These are phyloP conservation scores for Luscinia luscinia DNA, from an alignment of 2,797 vertebrate genomes.

Conservation along the genomic window DNA sequence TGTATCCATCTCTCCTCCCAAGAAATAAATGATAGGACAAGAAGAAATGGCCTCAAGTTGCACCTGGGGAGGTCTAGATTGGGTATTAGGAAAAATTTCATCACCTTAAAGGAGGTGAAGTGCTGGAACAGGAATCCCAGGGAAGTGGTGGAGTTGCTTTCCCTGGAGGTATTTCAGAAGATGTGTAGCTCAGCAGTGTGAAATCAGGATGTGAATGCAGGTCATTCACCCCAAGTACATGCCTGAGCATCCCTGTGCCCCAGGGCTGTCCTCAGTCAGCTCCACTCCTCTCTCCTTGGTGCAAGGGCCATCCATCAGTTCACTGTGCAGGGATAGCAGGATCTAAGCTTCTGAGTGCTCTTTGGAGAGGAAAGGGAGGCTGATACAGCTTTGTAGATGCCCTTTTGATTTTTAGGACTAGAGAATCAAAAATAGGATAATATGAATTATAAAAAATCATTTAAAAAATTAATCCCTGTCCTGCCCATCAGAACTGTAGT, in stretches of 20 bases:
- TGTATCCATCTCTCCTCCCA: not conserved
- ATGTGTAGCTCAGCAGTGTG: not conserved
- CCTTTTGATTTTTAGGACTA: not conserved
- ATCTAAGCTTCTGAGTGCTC: not conserved
- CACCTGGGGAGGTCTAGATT: not conserved
- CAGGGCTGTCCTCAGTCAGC: not conserved
- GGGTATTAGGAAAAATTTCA: not conserved
- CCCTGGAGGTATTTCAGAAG: not conserved
- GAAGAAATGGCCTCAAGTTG: not conserved
- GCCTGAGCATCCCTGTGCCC: rapidly evolving
- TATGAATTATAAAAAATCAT: not conserved
- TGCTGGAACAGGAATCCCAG: not conserved
- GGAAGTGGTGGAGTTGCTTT: not conserved
- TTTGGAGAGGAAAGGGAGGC: not conserved
- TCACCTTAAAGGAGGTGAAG: not conserved
- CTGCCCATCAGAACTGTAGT: not conserved
- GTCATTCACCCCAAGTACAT: rapidly evolving
- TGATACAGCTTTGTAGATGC: not conserved
- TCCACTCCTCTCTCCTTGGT: not conserved
- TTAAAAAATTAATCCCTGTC: not conserved
- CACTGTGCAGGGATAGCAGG: rapidly evolving
- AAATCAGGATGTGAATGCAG: not conserved
- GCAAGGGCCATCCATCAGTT: not conserved
- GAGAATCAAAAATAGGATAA: not conserved
- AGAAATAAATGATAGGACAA: not conserved